Conservation (phyloP, 2,797 vertebrate genomes). For the Buphagus erythrorhynchus region DNA sequence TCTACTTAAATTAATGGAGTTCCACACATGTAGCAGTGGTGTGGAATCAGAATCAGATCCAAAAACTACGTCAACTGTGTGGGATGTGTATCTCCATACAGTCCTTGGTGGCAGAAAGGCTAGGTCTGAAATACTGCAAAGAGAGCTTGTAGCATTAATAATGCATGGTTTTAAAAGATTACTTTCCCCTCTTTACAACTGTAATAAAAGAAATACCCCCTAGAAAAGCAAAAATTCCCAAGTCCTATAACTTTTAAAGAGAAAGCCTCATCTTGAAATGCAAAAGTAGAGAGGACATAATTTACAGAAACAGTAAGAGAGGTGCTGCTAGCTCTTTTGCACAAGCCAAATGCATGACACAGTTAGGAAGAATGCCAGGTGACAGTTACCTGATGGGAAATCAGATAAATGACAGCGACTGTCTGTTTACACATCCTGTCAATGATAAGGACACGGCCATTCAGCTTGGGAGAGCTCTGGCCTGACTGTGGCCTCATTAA, state of each 20-base stretch:
- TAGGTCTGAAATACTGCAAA: neutral
- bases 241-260: neutral
- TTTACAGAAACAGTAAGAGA: neutral
- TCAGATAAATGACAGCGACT: constrained; percentile 3
- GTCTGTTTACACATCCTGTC: constrained; percentile 40
- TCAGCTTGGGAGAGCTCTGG: neutral
- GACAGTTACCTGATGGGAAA: constrained; percentile 39
- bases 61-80: neutral
- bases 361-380: neutral
- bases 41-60: neutral
- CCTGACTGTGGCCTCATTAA: constrained; percentile 46
- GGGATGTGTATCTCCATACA: neutral
- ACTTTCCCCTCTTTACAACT: neutral
- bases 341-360: neutral
- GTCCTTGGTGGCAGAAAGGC: neutral
- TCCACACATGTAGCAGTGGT: neutral
- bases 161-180: neutral
- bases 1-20: neutral
- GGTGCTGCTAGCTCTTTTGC: neutral
- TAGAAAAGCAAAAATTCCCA: constrained; percentile 13
- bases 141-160: constrained; percentile 6
- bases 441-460: neutral
- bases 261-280: neutral
- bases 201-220: neutral
- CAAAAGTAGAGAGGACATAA: neutral